Evolutionary conservation across 2,888 invertebrate species (phyloP).

Genomic region (Laothoe populi): DNA sequence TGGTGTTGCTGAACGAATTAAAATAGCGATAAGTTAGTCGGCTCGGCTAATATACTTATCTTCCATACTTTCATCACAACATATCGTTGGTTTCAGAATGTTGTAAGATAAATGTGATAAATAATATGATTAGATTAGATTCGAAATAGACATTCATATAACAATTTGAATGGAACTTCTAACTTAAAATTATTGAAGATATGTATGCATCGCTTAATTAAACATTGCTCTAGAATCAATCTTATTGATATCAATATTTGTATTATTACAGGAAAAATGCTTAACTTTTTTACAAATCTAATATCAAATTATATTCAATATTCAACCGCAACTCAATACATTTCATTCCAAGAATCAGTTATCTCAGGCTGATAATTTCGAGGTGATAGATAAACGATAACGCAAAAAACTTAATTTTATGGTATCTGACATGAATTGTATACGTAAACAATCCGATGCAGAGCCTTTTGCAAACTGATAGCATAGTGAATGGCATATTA

Average conservation of each 20-base stretch:
- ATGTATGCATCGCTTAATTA: too few relatives aligned
- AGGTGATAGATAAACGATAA: neutral
- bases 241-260: too few relatives aligned
- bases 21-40: conserved; percentile 9
- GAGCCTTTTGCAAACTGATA: neutral
- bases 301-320: neutral
- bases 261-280: too few relatives aligned
- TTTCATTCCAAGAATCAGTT: neutral
- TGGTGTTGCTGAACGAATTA: conserved; percentile 12
- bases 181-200: neutral
- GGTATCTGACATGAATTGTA: neutral
- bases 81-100: conserved; percentile 4
- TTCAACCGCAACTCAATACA: neutral
- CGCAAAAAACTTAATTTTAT: neutral
- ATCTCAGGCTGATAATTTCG: neutral
- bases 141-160: neutral
- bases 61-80: neutral
- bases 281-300: neutral
- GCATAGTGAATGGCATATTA: neutral
- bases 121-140: neutral
- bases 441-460: neutral
- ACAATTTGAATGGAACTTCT: neutral
- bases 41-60: conserved; percentile 15
- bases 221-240: too few relatives aligned
- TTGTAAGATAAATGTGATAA: conserved; percentile 6